Evolutionary conservation across 2,797 vertebrate genomes (phyloP), one percentile per base, ranked within the genome.

Genomic region (Eupleurogrammus muticus): DNA sequence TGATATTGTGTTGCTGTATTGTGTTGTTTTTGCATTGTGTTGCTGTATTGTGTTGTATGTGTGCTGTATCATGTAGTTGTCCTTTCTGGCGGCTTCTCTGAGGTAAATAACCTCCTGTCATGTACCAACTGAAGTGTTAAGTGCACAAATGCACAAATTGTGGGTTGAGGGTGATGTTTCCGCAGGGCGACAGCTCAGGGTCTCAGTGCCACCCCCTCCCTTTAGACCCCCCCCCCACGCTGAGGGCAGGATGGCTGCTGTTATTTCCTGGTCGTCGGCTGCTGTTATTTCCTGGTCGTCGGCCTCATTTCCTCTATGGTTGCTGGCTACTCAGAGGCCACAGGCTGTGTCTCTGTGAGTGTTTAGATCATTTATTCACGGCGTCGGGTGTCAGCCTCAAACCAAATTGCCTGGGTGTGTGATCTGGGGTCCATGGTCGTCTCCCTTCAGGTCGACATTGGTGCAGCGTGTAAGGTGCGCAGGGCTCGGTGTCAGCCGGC

Each of bases 71-170:
- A 42, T 3, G 12, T 5, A 5, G 38, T 5, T 40, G 13, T 6
- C 14, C 13, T 14, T 42, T 84, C 84, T 73, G 20, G 83, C 81
- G 81, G 80, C 83, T 73, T 82, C 87, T 64, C 82, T 83, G 66
- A 64, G 84, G 82, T 80, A 92, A 92, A 93, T 93, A 90, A 93
- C 90, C 91, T 93, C 92, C 92, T 94, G 91, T 93, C 92, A 92
- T 85, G 90, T 86, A 90, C 92, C 91, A 93, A 93, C 86, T 91
- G 89, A 91, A 93, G 93, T 94, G 93, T 94, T 94, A 93, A 93
- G 90, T 28, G 28, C 3, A 28, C 28, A 28, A n/a, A n/a, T 92
- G 92, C 87, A 91, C 90, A 93, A 92, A 93, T 93, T 92, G 90
- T 86, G 90, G 87, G 88, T 89, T 85, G 83, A 79, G 90, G 83